Evolutionary conservation across 2,888 invertebrate genomes (phyloP).

Genomic region (Orthosia gracilis): DNA sequence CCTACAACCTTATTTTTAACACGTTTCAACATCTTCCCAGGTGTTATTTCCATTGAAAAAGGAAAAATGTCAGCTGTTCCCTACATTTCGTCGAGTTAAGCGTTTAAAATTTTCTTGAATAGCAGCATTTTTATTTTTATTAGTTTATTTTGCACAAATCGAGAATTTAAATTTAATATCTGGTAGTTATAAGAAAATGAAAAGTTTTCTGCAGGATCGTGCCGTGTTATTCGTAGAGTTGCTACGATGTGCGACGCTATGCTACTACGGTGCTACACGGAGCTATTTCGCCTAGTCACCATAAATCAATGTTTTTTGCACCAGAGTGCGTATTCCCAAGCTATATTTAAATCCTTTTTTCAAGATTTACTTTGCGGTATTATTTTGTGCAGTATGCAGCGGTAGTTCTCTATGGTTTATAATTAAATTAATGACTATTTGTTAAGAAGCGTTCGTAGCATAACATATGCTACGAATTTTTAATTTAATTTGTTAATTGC

Average conservation of each 20-base stretch:
- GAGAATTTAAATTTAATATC: too few species aligned
- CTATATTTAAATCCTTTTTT: background rate
- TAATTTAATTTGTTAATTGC: too few species aligned
- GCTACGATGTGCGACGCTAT: background rate
- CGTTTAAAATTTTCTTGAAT: too few species aligned
- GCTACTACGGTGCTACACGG: slow-evolving; percentile 14
- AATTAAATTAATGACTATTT: background rate
- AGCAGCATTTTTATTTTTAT: too few species aligned
- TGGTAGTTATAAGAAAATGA: too few species aligned
- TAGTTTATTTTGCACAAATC: too few species aligned
- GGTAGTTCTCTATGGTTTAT: background rate
- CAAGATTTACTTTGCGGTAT: background rate
- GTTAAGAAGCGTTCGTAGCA: background rate
- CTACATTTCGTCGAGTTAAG: too few species aligned
- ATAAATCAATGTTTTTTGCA: background rate
- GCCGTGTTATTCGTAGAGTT: background rate
- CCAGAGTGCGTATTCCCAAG: background rate
- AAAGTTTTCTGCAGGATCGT: background rate
- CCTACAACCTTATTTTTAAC: too few species aligned
- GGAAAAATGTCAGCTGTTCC: too few species aligned
- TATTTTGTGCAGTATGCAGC: background rate
- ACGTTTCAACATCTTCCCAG: too few species aligned
- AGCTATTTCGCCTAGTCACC: background rate
- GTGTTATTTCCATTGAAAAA: too few species aligned
- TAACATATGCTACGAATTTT: background rate